Evolutionary conservation across 2,888 invertebrate genomes (phyloP).

Genomic region (Mythimna impura): DNA sequence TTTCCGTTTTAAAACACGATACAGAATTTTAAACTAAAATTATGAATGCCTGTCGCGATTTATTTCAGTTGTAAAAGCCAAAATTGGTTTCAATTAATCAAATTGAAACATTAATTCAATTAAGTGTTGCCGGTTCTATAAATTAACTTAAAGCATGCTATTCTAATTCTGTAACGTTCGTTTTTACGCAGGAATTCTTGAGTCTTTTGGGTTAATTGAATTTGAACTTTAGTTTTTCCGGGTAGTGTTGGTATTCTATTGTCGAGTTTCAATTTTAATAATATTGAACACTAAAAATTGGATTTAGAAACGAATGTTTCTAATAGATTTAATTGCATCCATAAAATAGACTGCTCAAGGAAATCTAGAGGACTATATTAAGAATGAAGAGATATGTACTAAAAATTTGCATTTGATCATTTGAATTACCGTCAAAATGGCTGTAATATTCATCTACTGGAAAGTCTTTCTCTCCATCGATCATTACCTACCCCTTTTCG

Average conservation of each 20-base stretch:
- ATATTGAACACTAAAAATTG: slow-evolving; percentile 40
- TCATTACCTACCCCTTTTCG: slow-evolving; percentile 21
- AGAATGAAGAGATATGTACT: neutral
- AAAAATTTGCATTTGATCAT: slow-evolving; percentile 17
- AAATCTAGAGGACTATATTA: neutral
- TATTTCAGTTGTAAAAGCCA: slow-evolving; percentile 63
- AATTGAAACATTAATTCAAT: slow-evolving; percentile 71
- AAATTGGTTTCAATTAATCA: slow-evolving; percentile 70
- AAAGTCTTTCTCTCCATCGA: slow-evolving; percentile 11
- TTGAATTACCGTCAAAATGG: slow-evolving; percentile 23
- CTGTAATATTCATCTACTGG: slow-evolving; percentile 3
- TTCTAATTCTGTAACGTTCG: slow-evolving; percentile 66
- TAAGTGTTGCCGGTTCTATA: slow-evolving; percentile 63
- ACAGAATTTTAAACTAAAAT: slow-evolving; percentile 52
- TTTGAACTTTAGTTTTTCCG: slow-evolving; percentile 34
- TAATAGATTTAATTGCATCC: slow-evolving; percentile 6
- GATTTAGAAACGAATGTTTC: slow-evolving; percentile 35
- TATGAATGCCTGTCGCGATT: slow-evolving; percentile 62
- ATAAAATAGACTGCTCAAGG: slow-evolving; percentile 10
- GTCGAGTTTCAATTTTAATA: slow-evolving; percentile 27
- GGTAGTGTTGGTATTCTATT: slow-evolving; percentile 22
- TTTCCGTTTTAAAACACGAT: slow-evolving; percentile 61
- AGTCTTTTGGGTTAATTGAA: slow-evolving; percentile 24
- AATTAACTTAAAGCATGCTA: slow-evolving; percentile 69
- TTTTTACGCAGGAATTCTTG: slow-evolving; percentile 53